Conservation (phyloP, 2,888 invertebrate species). For the Perizoma flavofasciatum region DNA sequence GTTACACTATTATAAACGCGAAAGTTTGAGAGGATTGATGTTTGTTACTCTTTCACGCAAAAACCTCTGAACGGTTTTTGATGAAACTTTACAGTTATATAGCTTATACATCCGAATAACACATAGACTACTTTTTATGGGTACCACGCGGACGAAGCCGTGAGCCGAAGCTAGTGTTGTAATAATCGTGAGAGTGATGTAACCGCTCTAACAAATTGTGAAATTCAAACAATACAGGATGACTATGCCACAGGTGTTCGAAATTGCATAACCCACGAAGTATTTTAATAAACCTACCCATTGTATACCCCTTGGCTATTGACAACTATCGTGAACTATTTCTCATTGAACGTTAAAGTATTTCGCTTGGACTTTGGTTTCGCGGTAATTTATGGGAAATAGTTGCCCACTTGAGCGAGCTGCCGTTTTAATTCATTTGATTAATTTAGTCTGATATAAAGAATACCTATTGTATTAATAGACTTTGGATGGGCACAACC, state of each 20-base stretch:
- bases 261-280: constrained; percentile 52
- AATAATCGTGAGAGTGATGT: constrained; percentile 2
- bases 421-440: constrained; percentile 20
- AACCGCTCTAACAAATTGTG: constrained; percentile 6
- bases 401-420: constrained; percentile 12
- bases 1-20: too few relatives aligned
- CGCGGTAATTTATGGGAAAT: constrained; percentile 37
- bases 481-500: background rate
- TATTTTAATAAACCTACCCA: constrained; percentile 70
- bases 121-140: too few relatives aligned
- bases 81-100: too few relatives aligned
- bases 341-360: constrained; percentile 69
- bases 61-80: too few relatives aligned
- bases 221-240: constrained; percentile 38
- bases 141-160: too few relatives aligned
- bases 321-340: constrained; percentile 64
- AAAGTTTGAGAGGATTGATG: too few relatives aligned
- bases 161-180: too few relatives aligned
- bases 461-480: background rate
- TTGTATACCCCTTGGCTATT: constrained; percentile 50
- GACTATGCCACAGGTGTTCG: constrained; percentile 54
- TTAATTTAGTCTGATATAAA: constrained; percentile 12
- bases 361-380: constrained; percentile 45
- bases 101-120: too few relatives aligned
- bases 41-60: too few relatives aligned